phyloP scores from a whole-genome alignment of 1,140 invertebrate species.

The Drosophila quadrilineata region DNA sequence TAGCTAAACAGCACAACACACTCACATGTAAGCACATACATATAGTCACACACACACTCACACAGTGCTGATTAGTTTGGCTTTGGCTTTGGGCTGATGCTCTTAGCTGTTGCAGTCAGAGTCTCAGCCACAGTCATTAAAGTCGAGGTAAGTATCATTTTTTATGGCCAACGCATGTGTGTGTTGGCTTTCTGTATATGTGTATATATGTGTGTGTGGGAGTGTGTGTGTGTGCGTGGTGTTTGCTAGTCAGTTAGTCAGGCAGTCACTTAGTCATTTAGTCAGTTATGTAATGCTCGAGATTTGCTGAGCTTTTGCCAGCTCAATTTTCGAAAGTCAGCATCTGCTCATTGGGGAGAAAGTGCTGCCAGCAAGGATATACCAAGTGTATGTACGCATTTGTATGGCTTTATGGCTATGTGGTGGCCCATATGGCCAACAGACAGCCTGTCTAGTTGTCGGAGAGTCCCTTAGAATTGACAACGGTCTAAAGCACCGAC shows the following conservation, averaged over 20 bases:
- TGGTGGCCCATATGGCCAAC: conserved; percentile 15
- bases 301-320: conserved; percentile 73
- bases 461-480: conserved; percentile 3
- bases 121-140: conserved; percentile 64
- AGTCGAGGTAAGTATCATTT: conserved; percentile 75
- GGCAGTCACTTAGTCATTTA: conserved; percentile 39
- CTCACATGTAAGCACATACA: neutral
- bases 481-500: neutral
- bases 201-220: conserved; percentile 10
- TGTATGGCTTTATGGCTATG: conserved; percentile 53
- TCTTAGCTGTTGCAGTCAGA: conserved; percentile 44
- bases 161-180: conserved; percentile 53
- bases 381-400: conserved; percentile 29
- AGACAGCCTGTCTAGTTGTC: neutral
- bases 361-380: neutral
- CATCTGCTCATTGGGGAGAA: conserved; percentile 31
- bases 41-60: conserved; percentile 6
- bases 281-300: conserved; percentile 66
- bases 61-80: conserved; percentile 68
- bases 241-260: conserved; percentile 68
- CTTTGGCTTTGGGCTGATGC: conserved; percentile 45
- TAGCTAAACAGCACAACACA: conserved; percentile 53
- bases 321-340: conserved; percentile 72
- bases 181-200: conserved; percentile 19
- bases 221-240: conserved; percentile 30